Evolutionary conservation across 2,888 invertebrate genomes (phyloP).

Genomic region (Lapara coniferarum): DNA sequence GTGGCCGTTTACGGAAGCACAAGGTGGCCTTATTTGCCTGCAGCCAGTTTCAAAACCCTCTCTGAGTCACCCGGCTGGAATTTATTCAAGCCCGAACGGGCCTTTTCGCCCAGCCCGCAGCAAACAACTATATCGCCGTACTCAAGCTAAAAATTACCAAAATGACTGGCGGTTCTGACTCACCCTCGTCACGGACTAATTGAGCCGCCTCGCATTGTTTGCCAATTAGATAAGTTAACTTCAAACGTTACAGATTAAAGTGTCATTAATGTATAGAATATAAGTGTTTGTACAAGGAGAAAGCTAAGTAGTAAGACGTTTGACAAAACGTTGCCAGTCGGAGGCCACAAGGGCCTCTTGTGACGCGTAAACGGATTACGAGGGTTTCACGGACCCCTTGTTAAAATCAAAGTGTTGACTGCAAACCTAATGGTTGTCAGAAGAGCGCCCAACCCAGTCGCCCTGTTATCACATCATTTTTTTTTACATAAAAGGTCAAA

Average conservation of each 20-base stretch:
- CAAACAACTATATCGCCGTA: neutral
- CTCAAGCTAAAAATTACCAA: neutral
- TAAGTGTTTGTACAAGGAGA: constrained; percentile 53
- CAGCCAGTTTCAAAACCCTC: constrained; percentile 41
- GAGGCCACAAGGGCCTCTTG: constrained; percentile 56
- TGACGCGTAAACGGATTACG: constrained; percentile 73
- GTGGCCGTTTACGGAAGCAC: constrained; percentile 25
- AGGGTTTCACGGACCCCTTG: constrained; percentile 62
- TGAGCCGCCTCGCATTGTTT: neutral
- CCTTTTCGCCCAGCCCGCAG: constrained; percentile 38
- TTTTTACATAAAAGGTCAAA: neutral
- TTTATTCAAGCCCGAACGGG: constrained; percentile 39
- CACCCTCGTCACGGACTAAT: neutral
- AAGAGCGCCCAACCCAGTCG: constrained; percentile 30
- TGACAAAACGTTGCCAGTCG: constrained; percentile 63
- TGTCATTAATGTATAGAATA: constrained; percentile 41
- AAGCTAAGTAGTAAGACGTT: constrained; percentile 59
- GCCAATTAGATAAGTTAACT: neutral
- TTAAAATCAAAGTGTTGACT: constrained; percentile 75
- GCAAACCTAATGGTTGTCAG: constrained; percentile 64
- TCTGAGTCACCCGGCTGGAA: constrained; percentile 45
- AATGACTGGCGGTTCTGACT: neutral
- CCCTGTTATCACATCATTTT: constrained; percentile 26
- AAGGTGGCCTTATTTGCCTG: constrained; percentile 40
- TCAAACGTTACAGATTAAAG: constrained; percentile 7